Evolutionary conservation across 2,888 invertebrate species (phyloP).

Genomic region (Ditula angustiorana): DNA sequence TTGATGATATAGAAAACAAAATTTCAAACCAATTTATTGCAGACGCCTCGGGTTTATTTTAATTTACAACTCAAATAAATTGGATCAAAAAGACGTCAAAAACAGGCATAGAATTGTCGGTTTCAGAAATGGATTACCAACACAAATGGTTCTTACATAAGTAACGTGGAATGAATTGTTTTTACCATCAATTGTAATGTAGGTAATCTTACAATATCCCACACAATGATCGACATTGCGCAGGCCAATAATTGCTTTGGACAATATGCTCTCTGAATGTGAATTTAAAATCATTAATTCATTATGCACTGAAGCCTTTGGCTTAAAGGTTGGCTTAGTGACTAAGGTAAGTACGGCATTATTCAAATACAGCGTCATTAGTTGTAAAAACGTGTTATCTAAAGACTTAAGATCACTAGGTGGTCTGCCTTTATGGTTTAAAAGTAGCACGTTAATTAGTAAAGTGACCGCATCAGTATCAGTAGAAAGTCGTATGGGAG

Average conservation of each 20-base stretch:
- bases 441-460: conserved; percentile 34
- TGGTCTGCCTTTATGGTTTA: conserved; percentile 22
- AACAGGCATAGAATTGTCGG: no score
- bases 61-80: no score
- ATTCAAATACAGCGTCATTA: conserved; percentile 19
- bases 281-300: conserved; percentile 10
- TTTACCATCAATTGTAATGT: conserved; percentile 22
- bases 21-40: no score
- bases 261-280: conserved; percentile 5
- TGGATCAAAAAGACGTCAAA: no score
- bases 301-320: conserved; percentile 18
- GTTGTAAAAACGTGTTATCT: conserved; percentile 30
- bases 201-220: not conserved
- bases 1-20: no score
- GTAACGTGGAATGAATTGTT: not conserved
- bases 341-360: not conserved
- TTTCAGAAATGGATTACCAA: no score
- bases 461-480: conserved; percentile 55
- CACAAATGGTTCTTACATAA: conserved; percentile 3
- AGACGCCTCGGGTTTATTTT: no score
- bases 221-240: conserved; percentile 20
- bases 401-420: conserved; percentile 14
- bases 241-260: conserved; percentile 3
- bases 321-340: no score
- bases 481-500: conserved; percentile 71